Evolutionary conservation across 2,888 invertebrate genomes (phyloP), one percentile per base, ranked within the genome.

Genomic region (Cataglyphis livida): DNA sequence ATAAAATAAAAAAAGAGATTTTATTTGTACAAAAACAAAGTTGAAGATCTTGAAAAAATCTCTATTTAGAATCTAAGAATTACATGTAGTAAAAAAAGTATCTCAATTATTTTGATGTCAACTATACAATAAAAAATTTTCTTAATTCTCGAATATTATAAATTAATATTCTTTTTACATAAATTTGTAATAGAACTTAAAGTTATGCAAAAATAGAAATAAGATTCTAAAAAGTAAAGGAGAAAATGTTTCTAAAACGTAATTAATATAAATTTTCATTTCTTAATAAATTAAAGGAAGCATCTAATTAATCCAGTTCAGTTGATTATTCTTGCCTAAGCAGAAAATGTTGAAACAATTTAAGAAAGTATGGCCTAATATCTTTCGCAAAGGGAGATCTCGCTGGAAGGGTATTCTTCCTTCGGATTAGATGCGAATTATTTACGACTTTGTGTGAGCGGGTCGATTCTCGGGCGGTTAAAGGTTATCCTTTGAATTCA

Each of bases 341-440:
- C 25, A 83, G 66, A 25, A 61, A 65, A 81, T 71, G 71, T 64
- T 41, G 82, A 82, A 74, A 51, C 64, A 73, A 57, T 61, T 85
- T 65, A 79, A 64, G 59, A 88, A 21, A 76, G 41, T 79, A 65
- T 41, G 32, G 21, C 35, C 78, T 82, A 82, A 87, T 88, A 89
- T 84, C 83, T 74, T 70, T 71, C 62, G 21, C 15, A 18, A 54
- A 75, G 64, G 78, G 81, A 3, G 7, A 87, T 85, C 70, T 81
- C 82, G 3, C n/a, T 54, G 15, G 15, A 73, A 84, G 44, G 76
- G 64, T 75, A 41, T 57, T 81, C 81, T 28, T 62, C 61, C 65
- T 21, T 73, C 35, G 83, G 84, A 87, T 88, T 84, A 88, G 70
- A 62, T 38, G 61, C 28, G 84, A 70, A 84, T 84, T 90, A 90